phyloP scores from a whole-genome alignment of 2,888 invertebrate species.

The Brachyptera putata region DNA sequence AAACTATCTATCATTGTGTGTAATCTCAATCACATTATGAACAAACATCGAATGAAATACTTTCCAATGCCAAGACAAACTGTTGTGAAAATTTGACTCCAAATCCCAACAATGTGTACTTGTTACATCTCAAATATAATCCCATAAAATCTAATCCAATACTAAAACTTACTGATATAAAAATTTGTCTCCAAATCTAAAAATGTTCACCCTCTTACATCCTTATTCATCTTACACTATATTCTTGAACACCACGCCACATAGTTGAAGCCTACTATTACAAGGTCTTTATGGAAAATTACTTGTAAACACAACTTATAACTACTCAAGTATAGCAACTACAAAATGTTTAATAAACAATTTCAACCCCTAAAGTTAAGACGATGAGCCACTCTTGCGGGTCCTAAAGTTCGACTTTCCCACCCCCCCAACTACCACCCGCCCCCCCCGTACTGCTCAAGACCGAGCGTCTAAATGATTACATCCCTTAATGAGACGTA shows the following conservation, averaged over 20 bases:
- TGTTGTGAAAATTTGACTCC: too few species aligned
- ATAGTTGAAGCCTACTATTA: not conserved
- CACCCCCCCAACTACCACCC: not conserved
- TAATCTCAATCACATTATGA: too few species aligned
- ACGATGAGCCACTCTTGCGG: constrained; percentile 12
- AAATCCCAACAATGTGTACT: too few species aligned
- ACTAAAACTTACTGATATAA: too few species aligned
- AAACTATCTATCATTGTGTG: too few species aligned
- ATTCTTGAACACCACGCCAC: not conserved
- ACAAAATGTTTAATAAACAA: constrained; percentile 22
- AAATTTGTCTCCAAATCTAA: too few species aligned
- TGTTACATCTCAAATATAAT: too few species aligned
- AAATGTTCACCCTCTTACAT: too few species aligned
- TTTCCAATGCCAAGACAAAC: too few species aligned
- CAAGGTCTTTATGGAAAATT: constrained; percentile 1
- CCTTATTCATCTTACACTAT: too few species aligned
- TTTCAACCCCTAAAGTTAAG: constrained; percentile 19
- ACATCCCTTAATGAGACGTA: constrained; percentile 13
- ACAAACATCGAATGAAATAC: too few species aligned
- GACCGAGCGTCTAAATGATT: constrained; percentile 16
- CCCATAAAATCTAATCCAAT: too few species aligned
- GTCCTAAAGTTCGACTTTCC: constrained; percentile 1
- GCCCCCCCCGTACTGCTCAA: not conserved
- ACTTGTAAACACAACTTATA: constrained; percentile 16
- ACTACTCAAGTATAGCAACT: constrained; percentile 15